A percentile compares a stretch with the other conserved stretches of the same genome.
Evolutionary conservation across 2,113 vertebrate species (phyloP).

Genomic region (Baryphthengus martii): DNA sequence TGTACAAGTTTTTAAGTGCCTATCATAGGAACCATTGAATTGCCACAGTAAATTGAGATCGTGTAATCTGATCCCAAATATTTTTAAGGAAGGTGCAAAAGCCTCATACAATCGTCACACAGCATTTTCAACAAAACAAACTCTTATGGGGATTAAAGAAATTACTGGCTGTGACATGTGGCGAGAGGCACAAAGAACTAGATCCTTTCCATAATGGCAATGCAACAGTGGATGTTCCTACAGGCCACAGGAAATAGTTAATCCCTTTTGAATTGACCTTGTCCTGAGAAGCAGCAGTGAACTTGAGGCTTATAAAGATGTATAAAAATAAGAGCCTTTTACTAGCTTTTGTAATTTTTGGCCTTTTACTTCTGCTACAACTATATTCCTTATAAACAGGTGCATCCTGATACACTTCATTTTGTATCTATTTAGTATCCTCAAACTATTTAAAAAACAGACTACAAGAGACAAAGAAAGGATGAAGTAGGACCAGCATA

Average conservation of each 20-base stretch:
- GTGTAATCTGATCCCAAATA: neutral
- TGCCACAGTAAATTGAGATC: neutral
- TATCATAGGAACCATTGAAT: neutral
- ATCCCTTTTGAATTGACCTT: neutral
- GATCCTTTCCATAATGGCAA: neutral
- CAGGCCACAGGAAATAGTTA: neutral
- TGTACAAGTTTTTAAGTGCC: neutral
- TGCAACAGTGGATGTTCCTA: neutral
- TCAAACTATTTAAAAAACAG: neutral
- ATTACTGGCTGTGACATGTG: neutral
- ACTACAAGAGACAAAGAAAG: neutral
- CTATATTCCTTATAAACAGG: neutral
- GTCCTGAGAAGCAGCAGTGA: neutral
- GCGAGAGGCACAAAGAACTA: neutral
- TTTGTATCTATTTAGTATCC: neutral
- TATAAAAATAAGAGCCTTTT: neutral
- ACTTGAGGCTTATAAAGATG: neutral
- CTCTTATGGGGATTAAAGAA: neutral
- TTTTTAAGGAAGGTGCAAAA: neutral
- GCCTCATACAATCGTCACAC: neutral
- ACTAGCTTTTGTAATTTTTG: neutral
- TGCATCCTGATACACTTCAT: neutral
- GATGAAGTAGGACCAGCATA: accelerated
- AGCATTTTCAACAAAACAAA: neutral
- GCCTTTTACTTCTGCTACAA: neutral